Evolutionary conservation across 2,113 vertebrate species (phyloP).

Genomic region (Serinus canaria): DNA sequence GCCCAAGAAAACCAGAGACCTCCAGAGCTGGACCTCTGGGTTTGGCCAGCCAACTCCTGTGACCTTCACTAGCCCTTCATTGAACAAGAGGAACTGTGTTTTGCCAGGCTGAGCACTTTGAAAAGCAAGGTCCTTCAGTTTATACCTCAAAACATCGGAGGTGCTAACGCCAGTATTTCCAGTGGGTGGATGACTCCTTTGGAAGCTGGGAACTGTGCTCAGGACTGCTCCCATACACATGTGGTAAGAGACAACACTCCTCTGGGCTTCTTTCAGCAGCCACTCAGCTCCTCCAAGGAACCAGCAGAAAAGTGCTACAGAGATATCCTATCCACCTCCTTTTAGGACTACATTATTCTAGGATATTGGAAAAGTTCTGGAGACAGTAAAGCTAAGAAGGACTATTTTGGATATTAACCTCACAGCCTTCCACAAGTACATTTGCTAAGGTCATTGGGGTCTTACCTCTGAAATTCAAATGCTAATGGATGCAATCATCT

Average conservation of each 20-base stretch:
- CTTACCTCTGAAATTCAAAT: neutral
- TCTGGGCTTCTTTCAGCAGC: neutral
- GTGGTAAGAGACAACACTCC: neutral
- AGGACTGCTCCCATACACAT: fast-evolving
- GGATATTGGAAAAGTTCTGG: neutral
- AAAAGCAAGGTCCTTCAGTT: neutral
- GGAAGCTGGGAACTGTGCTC: neutral
- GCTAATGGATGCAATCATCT: neutral
- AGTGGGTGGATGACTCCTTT: neutral
- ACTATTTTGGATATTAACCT: neutral
- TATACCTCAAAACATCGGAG: neutral
- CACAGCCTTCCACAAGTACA: neutral
- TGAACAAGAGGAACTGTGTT: neutral
- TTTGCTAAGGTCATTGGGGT: neutral
- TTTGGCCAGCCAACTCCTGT: neutral
- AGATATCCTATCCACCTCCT: neutral
- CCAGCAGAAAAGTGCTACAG: neutral
- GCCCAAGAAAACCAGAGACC: neutral
- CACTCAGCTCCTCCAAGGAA: neutral
- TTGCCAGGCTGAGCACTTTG: neutral
- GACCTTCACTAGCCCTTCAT: neutral
- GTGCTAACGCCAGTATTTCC: neutral
- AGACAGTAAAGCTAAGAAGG: neutral
- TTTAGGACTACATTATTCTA: neutral
- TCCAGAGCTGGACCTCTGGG: neutral